Evolutionary conservation across 2,113 vertebrate species (phyloP).

Genomic region (Hippopotamus amphibius): DNA sequence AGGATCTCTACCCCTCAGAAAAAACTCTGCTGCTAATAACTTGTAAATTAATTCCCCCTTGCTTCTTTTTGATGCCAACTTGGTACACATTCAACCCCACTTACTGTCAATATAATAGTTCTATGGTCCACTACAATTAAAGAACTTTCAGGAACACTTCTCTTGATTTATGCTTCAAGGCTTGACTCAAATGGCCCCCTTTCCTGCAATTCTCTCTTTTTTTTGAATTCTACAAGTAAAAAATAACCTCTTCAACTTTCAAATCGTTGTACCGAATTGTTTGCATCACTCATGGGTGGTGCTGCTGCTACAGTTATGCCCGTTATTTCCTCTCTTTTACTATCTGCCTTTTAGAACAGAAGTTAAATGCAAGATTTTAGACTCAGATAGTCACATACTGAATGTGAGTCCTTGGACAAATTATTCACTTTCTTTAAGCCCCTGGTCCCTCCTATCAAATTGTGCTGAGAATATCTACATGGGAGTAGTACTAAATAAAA

Average conservation of each 20-base stretch:
- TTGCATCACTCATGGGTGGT: neutral
- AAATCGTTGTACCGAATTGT: neutral
- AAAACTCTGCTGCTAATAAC: neutral
- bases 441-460: neutral
- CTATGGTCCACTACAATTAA: neutral
- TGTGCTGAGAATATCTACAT: conserved; percentile 1
- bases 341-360: neutral
- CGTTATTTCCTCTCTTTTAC: neutral
- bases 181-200: neutral
- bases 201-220: neutral
- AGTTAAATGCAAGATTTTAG: neutral
- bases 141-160: neutral
- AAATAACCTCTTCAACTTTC: neutral
- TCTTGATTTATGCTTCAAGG: neutral
- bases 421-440: neutral
- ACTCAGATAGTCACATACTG: neutral
- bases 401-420: neutral
- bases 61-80: conserved; percentile 34
- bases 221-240: neutral
- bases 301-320: neutral
- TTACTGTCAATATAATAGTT: neutral
- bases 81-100: neutral
- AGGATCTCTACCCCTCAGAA: neutral
- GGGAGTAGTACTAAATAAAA: neutral
- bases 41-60: neutral